Conservation (phyloP, 2,888 invertebrate genomes). For the Masnerella sp. region DNA sequence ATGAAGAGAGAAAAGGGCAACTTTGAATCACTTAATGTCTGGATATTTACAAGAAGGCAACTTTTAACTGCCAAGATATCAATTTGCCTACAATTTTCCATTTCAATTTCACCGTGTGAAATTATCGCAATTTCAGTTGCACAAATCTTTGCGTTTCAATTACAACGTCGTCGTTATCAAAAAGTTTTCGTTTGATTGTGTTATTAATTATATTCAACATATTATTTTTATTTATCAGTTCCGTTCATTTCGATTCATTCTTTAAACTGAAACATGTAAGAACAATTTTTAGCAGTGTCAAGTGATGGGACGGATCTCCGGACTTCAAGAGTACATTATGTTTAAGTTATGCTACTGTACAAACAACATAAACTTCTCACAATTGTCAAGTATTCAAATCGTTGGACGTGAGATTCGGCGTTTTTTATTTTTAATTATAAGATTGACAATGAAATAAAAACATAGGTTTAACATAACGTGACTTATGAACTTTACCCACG, state of each 20-base stretch:
- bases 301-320: constrained; percentile 20
- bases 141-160: constrained; percentile 1
- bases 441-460: constrained; percentile 47
- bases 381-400: constrained; percentile 64
- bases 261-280: no score
- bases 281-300: no score
- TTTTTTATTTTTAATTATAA: constrained; percentile 57
- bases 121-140: constrained; percentile 2
- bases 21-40: no score
- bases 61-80: constrained; percentile 4
- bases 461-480: constrained; percentile 39
- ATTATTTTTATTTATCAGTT: no score
- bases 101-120: constrained; percentile 6
- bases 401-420: constrained; percentile 52
- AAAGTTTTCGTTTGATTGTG: background rate
- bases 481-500: constrained; percentile 41
- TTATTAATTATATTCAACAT: no score
- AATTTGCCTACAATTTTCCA: background rate
- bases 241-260: background rate
- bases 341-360: constrained; percentile 71
- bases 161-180: background rate
- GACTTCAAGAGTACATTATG: constrained; percentile 29
- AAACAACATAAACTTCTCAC: constrained; percentile 65
- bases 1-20: no score
- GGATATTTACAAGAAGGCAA: no score